These are phyloP conservation scores for Leucoraja ocellata DNA, from an alignment of 2,797 vertebrate genomes.

Conservation along the genomic window DNA sequence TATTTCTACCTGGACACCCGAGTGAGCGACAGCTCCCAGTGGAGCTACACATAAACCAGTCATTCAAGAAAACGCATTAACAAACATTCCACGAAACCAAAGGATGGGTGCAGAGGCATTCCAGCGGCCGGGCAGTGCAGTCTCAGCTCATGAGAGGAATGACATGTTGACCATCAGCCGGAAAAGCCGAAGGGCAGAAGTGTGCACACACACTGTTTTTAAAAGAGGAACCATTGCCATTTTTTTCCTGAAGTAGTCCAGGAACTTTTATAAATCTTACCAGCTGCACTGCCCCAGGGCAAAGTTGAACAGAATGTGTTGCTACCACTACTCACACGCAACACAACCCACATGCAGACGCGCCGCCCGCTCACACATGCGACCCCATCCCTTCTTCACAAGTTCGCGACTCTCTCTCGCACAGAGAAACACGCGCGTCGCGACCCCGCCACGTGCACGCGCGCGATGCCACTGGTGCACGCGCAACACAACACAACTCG, in stretches of 20 bases:
- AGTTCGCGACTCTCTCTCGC: no score
- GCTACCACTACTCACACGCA: no score
- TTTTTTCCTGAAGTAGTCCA: background rate
- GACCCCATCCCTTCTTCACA: no score
- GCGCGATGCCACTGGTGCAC: no score
- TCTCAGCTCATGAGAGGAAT: background rate
- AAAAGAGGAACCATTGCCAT: background rate
- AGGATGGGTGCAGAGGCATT: background rate
- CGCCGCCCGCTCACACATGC: no score
- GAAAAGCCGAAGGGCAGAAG: background rate
- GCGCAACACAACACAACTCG: no score
- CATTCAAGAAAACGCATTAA: background rate
- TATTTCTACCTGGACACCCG: background rate
- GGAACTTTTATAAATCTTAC: background rate
- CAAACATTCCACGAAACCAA: background rate
- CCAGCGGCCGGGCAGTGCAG: background rate
- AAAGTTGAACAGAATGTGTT: no score
- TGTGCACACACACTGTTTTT: background rate
- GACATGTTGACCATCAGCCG: background rate
- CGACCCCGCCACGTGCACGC: no score
- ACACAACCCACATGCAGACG: no score
- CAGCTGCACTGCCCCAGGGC: no score
- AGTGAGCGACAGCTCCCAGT: background rate
- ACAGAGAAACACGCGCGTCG: no score
- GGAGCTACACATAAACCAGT: background rate